Evolutionary conservation across 2,888 invertebrate species (phyloP).

Genomic region (Eledone cirrhosa): DNA sequence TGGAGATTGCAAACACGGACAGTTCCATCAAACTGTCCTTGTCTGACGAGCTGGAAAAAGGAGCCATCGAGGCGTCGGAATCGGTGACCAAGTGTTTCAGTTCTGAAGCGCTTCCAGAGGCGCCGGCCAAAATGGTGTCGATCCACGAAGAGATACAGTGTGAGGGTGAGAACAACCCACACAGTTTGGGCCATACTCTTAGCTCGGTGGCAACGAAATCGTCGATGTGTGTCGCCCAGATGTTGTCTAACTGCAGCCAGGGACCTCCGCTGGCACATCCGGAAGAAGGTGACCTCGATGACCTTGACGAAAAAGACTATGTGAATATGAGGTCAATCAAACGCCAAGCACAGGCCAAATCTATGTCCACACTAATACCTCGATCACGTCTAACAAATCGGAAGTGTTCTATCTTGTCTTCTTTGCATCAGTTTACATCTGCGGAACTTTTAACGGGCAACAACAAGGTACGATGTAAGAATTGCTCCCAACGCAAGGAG

Average conservation of each 20-base stretch:
- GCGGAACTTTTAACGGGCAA: conserved; percentile 88
- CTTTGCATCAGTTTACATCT: conserved; percentile 90
- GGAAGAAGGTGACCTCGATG: conserved; percentile 21
- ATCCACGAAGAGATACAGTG: too few relatives aligned
- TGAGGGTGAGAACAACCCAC: neutral
- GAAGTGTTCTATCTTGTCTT: conserved; percentile 77
- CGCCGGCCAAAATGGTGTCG: neutral
- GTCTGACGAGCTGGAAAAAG: neutral
- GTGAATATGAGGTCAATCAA: conserved; percentile 15
- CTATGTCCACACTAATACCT: conserved; percentile 62
- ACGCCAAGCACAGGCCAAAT: conserved; percentile 32
- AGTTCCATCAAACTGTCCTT: too few relatives aligned
- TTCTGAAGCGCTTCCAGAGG: neutral
- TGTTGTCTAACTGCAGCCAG: conserved; percentile 23
- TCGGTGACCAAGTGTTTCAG: neutral
- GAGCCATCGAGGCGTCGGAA: conserved; percentile 10
- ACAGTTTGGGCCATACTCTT: neutral
- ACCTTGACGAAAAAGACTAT: conserved; percentile 14
- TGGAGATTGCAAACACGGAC: too few relatives aligned
- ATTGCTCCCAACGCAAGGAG: conserved; percentile 74
- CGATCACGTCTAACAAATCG: conserved; percentile 71
- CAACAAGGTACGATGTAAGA: conserved; percentile 92
- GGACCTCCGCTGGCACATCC: conserved; percentile 24
- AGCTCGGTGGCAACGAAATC: neutral
- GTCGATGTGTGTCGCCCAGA: conserved; percentile 18